Conservation (phyloP, 2,113 vertebrate genomes). For the Alligator mississippiensis region DNA sequence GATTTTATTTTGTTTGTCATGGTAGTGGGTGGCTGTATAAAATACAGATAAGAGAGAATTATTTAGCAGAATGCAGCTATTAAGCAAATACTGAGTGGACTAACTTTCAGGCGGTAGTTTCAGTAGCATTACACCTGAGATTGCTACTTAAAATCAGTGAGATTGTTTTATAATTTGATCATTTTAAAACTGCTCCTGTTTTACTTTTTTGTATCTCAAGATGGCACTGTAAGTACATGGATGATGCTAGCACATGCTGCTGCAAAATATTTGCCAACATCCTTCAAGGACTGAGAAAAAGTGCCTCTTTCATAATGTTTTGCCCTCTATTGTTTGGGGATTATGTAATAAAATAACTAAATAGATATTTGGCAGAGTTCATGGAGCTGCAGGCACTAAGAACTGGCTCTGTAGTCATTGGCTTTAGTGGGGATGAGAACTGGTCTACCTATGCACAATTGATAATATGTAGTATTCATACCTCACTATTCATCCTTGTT, state of each 20-base stretch:
- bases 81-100: not conserved
- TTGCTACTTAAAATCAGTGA: not conserved
- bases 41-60: not conserved
- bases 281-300: not conserved
- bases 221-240: conserved; percentile 57
- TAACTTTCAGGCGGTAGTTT: not conserved
- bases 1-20: not conserved
- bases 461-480: no score
- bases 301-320: no score
- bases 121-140: not conserved
- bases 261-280: rapidly evolving
- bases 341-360: no score
- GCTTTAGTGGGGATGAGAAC: no score
- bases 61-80: not conserved
- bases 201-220: conserved; percentile 22
- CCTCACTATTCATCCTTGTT: no score
- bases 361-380: no score
- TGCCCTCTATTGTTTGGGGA: no score
- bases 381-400: no score
- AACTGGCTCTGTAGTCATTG: no score
- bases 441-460: no score
- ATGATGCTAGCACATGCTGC: not conserved
- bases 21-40: not conserved
- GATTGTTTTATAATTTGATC: rapidly evolving
- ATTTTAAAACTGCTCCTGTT: not conserved